phyloP scores from a whole-genome alignment of 2,888 invertebrate genomes.

The Philaethria dido region DNA sequence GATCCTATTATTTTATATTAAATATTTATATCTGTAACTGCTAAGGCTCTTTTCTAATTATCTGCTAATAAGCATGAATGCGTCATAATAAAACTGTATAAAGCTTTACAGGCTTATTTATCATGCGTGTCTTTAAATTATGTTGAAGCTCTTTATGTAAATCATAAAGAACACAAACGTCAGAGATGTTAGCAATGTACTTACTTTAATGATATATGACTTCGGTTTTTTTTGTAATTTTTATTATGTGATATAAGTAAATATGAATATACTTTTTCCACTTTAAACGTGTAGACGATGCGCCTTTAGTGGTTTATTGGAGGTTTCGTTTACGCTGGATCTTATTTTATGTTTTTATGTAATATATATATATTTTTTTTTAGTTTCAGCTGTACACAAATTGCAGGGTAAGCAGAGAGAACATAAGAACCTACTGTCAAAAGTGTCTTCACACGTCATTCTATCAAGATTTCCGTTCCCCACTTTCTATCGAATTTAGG shows the following conservation, averaged over 20 bases:
- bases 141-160: constrained; percentile 12
- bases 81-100: constrained; percentile 10
- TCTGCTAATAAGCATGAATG: constrained; percentile 1
- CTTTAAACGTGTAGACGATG: too few species aligned
- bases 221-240: not conserved
- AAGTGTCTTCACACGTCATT: too few species aligned
- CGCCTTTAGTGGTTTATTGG: too few species aligned
- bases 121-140: constrained; percentile 19
- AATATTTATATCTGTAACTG: not conserved
- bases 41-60: constrained; percentile 19
- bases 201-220: not conserved
- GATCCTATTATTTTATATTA: constrained; percentile 20
- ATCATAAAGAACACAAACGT: constrained; percentile 11
- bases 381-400: too few species aligned
- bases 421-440: too few species aligned
- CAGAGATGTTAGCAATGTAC: constrained; percentile 6
- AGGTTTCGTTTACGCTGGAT: too few species aligned
- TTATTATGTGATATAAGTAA: not conserved
- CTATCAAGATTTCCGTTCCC: too few species aligned
- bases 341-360: too few species aligned
- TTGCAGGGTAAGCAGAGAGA: too few species aligned
- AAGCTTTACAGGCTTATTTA: constrained; percentile 14
- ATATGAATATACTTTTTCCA: too few species aligned
- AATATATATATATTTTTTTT: too few species aligned
- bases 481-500: too few species aligned